phyloP scores from a whole-genome alignment of 2,113 vertebrate genomes.

The Sigmodon hispidus region DNA sequence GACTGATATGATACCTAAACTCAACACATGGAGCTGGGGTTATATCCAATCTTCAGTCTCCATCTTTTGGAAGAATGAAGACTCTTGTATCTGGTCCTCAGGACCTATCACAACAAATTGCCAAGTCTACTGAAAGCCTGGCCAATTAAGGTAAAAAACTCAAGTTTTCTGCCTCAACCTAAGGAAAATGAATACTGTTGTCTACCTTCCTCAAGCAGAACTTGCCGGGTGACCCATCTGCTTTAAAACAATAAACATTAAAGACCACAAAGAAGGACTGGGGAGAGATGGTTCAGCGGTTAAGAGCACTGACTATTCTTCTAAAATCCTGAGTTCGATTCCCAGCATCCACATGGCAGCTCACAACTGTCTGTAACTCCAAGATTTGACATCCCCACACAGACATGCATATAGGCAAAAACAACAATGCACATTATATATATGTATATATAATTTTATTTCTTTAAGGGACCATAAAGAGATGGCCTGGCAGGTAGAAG shows the following conservation, averaged over 20 bases:
- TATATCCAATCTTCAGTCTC: background rate
- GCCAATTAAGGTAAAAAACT: background rate
- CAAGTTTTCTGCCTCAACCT: background rate
- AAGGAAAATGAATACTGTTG: background rate
- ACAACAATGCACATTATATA: no score
- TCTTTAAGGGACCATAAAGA: no score
- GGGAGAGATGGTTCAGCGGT: no score
- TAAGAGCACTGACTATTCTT: no score
- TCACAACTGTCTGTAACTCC: no score
- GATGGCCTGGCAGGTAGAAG: background rate
- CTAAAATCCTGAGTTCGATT: no score
- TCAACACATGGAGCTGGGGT: background rate
- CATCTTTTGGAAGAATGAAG: conserved; percentile 32
- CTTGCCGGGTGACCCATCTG: background rate
- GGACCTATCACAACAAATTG: conserved; percentile 8
- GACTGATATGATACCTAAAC: background rate
- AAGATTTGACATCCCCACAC: no score
- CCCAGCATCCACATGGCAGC: no score
- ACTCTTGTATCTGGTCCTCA: background rate
- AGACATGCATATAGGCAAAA: no score
- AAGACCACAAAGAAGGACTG: background rate
- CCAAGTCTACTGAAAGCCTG: background rate
- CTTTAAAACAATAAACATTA: conserved; percentile 15
- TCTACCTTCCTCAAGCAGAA: conserved; percentile 33
- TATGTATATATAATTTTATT: no score